Evolutionary conservation across 1,140 invertebrate species (phyloP).

Genomic region (Scaptomyza graminum): DNA sequence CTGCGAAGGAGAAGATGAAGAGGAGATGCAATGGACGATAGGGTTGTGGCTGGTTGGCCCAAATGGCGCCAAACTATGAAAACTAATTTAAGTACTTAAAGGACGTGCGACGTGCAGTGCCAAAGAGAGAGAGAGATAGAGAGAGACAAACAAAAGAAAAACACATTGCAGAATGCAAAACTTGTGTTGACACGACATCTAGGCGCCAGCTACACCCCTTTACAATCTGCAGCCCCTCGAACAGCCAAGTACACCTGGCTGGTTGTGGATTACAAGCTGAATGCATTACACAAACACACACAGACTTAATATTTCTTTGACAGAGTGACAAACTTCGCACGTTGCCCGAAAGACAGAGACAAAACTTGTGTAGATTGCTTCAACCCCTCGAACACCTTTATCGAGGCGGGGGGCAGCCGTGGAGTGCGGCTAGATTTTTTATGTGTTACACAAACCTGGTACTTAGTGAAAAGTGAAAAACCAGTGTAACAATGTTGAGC

Average conservation of each 20-base stretch:
- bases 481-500: conserved; percentile 79
- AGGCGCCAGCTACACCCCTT: conserved; percentile 6
- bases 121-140: conserved; percentile 1
- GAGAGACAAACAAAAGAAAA: conserved; percentile 54
- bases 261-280: conserved; percentile 49
- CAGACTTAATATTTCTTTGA: conserved; percentile 65
- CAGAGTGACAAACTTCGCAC: conserved; percentile 77
- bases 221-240: neutral
- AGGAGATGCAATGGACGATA: neutral
- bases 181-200: conserved; percentile 75
- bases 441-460: conserved; percentile 74
- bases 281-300: conserved; percentile 50
- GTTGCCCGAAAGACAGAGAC: conserved; percentile 67
- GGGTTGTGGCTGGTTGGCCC: conserved; percentile 4
- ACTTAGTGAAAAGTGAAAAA: conserved; percentile 81
- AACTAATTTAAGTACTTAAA: conserved; percentile 78
- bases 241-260: conserved; percentile 7
- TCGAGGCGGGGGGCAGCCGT: neutral
- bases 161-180: conserved; percentile 74
- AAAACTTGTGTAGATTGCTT: conserved; percentile 73
- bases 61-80: conserved; percentile 71
- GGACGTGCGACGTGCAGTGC: conserved; percentile 19
- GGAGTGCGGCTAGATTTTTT: conserved; percentile 43
- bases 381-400: neutral
- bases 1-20: neutral